Evolutionary conservation across 2,113 vertebrate genomes (phyloP), one percentile per base, ranked within the genome.

Genomic region (Podarcis cretensis): DNA sequence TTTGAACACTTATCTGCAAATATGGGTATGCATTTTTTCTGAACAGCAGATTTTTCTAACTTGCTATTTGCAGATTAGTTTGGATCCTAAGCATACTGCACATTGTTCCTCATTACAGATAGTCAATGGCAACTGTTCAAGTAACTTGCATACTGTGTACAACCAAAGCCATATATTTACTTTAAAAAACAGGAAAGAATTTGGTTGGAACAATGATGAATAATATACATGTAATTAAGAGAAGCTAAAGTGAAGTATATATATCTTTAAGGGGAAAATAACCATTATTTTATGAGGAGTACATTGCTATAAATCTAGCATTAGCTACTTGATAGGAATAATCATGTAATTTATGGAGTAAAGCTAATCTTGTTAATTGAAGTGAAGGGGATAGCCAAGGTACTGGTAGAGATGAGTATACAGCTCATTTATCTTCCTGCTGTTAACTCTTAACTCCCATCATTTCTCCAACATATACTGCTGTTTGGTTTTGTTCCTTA

Each of bases 321-420:
- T 77, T 86, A 77, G 16, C 73, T 20, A 77, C 35, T 43, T 77
- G 59, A 86, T n/a, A n/a, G 59, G 74, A 77, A 65, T 77, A 65
- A 66, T 86, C 84, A 86, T 77, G 16, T 65, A 77, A 86, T 86
- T 86, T 43, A 86, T 86, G 74, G 35, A 63, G 59, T 77, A 40
- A 77, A 86, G 74, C 57, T 77, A 86, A 86, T 86, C 57, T 77
- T 30, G 43, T 77, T 76, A 85, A 84, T 84, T 73, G 68, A 85
- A 76, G 71, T 63, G 48, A 74, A 85, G 83, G 25, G 57, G 57
- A 65, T 65, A 77, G 84, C 84, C 35, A 85, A 66, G 30, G 37
- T 86, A 77, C 20, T 77, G 27, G 25, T n/a, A 63, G 78, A n/a
- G 25, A n/a, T 57, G 48, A 59, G 23, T 63, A 75, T 76, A 75